These are phyloP conservation scores for Caenorhabditis wallacei DNA, from an alignment of 2,888 invertebrate genomes.

Conservation along the genomic window DNA sequence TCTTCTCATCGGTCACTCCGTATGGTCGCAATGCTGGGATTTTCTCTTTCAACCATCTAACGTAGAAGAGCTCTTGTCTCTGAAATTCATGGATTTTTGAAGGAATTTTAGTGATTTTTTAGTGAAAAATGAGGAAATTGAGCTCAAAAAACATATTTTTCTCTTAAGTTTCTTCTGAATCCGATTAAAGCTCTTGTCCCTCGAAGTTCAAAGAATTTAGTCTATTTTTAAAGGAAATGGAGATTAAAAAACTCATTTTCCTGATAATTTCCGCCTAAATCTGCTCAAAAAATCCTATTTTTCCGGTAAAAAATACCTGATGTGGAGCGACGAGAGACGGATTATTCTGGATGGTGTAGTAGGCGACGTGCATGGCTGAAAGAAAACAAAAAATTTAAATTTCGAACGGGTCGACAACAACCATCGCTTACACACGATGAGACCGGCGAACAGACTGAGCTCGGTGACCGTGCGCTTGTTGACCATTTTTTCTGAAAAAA, in stretches of 20 bases:
- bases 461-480: conserved; percentile 64
- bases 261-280: no score
- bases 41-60: conserved; percentile 78
- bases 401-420: conserved; percentile 2
- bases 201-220: no score
- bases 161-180: no score
- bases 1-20: conserved; percentile 70
- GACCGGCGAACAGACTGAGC: conserved; percentile 70
- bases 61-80: conserved; percentile 79
- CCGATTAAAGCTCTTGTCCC: no score
- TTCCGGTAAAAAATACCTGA: conserved; percentile 44
- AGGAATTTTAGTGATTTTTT: neutral
- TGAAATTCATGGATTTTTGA: no score
- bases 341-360: conserved; percentile 80
- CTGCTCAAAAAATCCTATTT: no score
- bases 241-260: no score
- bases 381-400: conserved; percentile 7
- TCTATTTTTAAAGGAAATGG: no score
- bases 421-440: conserved; percentile 71
- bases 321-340: conserved; percentile 72
- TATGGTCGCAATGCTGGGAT: conserved; percentile 74
- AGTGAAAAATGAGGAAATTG: no score
- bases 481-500: conserved; percentile 52
- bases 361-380: conserved; percentile 79
- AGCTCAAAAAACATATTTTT: no score